These are phyloP conservation scores for Scaptomyza reducta DNA, from an alignment of 2,888 invertebrate species.

Conservation along the genomic window DNA sequence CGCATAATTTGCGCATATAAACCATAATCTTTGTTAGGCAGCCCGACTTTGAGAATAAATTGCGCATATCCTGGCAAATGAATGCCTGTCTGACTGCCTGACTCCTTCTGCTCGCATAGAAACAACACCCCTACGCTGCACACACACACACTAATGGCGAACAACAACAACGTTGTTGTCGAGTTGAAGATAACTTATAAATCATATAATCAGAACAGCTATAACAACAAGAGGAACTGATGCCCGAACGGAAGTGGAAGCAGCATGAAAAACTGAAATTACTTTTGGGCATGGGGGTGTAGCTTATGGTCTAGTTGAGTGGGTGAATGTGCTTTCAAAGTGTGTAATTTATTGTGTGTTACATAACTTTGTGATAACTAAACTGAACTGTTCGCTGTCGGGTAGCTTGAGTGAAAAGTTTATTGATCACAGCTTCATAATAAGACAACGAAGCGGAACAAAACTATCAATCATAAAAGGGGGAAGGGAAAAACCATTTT, in stretches of 20 bases:
- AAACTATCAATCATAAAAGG: conserved; percentile 47
- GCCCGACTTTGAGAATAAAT: conserved; percentile 66
- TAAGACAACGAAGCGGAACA: conserved; percentile 6
- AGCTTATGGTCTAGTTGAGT: conserved; percentile 36
- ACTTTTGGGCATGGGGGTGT: conserved; percentile 51
- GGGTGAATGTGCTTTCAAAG: conserved; percentile 68
- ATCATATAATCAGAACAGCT: conserved; percentile 74
- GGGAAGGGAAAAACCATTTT: too few species aligned
- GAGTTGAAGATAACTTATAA: conserved; percentile 76
- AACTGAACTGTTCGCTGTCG: conserved; percentile 8
- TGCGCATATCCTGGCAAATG: conserved; percentile 54
- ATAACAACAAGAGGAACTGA: conserved; percentile 31
- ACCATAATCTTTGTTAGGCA: conserved; percentile 71
- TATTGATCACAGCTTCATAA: conserved; percentile 38
- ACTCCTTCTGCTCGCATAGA: background rate
- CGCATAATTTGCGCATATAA: conserved; percentile 73
- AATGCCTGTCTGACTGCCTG: conserved; percentile 1
- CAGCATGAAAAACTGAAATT: conserved; percentile 76
- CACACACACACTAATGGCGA: conserved; percentile 39
- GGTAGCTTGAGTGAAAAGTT: conserved; percentile 46
- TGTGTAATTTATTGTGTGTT: conserved; percentile 78
- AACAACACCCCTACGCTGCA: background rate
- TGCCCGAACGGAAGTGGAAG: conserved; percentile 26
- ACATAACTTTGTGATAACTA: conserved; percentile 73
- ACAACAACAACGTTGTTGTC: conserved; percentile 55